Base-by-base conservation (phyloP, 2,888 invertebrate species). In the Byasa hedistus region DNA sequence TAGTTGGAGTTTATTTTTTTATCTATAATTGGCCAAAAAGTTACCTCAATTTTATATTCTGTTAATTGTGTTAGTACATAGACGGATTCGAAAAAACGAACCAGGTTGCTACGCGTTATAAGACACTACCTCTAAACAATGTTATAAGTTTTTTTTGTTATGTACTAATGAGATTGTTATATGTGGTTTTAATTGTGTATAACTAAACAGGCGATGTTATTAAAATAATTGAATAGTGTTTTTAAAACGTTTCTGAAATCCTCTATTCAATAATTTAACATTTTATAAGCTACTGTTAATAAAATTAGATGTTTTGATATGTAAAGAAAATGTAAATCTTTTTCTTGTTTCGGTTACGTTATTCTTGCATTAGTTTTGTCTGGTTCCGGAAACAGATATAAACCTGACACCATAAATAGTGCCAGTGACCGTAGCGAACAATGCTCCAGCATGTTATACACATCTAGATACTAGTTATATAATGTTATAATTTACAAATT, bases 401-500 rank as follows among this genome's bases (percentile, higher is more conserved):
- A 48, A 48, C 5, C 27, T n/a, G 48, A 19, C 48, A 48, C 48
- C 55, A 27, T 44, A 52, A 64, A 59, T 54, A 36, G 55, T 59
- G 59, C 22, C 58, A 59, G 54, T 55, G 58, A 54, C 54, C 21
- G 56, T 48, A 62, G 21, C 52, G 57, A 39, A 56, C 54, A 66
- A 66, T 57, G 52, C 52, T 22, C 51, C 55, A 44, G 22, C 21
- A n/a, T 21, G 22, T 4, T 48, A 22, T 60, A 65, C 44, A 65
- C 55, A 62, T 48, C 27, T 62, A 59, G 59, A 48, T 48, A 62
- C 57, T 36, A 21, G 21, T 68, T 68, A 65, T 65, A 59, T 65
- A 68, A 68, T 65, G 56, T 65, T 68, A 68, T 61, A 64, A 65
- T 65, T 65, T 65, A 68, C 58, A 61, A 68, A 68, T 65, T 61